Conservation (phyloP, 2,888 invertebrate species). For the Fragum sueziense region DNA sequence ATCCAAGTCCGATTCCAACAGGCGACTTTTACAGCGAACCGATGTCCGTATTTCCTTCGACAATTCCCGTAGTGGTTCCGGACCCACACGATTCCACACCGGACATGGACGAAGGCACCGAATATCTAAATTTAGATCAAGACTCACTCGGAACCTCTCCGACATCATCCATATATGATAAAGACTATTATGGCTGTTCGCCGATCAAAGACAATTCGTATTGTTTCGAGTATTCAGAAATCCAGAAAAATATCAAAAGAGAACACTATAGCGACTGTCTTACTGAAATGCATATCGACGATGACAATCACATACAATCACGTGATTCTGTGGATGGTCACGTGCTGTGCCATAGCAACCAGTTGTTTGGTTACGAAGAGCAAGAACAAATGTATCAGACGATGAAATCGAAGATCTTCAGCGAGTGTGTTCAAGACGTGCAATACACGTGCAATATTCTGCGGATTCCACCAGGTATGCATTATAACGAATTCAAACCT, state of each 20-base stretch:
- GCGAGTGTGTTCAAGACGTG: conserved; percentile 40
- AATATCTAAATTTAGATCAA: conserved; percentile 28
- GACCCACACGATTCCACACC: conserved; percentile 16
- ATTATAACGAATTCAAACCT: background rate
- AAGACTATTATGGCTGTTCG: conserved; percentile 11
- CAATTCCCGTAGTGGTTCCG: conserved; percentile 26
- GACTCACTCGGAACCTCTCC: conserved; percentile 13
- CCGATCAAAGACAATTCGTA: background rate
- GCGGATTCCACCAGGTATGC: conserved; percentile 38
- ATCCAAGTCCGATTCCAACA: background rate
- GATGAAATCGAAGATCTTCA: conserved; percentile 26
- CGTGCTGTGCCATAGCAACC: conserved; percentile 18
- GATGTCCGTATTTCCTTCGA: conserved; percentile 28
- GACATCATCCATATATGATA: conserved; percentile 8
- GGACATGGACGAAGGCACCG: conserved; percentile 11
- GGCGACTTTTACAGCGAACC: conserved; percentile 38
- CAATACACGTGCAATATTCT: conserved; percentile 40
- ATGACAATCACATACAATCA: background rate
- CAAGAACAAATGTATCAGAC: conserved; percentile 26
- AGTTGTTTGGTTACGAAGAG: conserved; percentile 1
- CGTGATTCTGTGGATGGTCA: background rate
- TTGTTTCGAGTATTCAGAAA: conserved; percentile 2
- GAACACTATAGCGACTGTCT: conserved; percentile 9
- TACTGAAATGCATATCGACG: background rate
- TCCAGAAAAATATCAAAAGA: conserved; percentile 16